These are phyloP conservation scores for Upupa epops DNA, from an alignment of 2,113 vertebrate genomes.

Conservation along the genomic window DNA sequence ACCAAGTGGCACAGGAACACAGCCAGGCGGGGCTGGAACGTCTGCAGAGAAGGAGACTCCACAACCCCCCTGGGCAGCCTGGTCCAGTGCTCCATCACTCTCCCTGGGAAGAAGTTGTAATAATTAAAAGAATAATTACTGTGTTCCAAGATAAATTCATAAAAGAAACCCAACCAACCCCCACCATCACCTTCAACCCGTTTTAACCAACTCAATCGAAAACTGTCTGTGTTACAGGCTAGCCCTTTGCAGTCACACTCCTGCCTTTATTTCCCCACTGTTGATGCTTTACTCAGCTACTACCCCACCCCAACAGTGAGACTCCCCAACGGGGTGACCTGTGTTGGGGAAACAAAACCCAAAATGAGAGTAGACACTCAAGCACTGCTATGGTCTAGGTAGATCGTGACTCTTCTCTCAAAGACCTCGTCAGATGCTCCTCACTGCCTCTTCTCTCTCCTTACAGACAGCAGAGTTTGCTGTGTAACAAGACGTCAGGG, in stretches of 20 bases:
- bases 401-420: background rate
- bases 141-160: background rate
- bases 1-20: too few species aligned
- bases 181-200: background rate
- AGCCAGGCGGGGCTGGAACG: too few species aligned
- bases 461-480: background rate
- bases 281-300: background rate
- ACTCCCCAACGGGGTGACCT: background rate
- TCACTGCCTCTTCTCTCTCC: background rate
- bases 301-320: background rate
- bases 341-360: rapidly evolving
- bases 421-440: background rate
- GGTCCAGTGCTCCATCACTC: too few species aligned
- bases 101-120: too few species aligned
- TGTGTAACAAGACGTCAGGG: background rate
- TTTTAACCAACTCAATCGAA: background rate
- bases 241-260: background rate
- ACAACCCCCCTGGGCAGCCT: too few species aligned
- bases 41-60: too few species aligned
- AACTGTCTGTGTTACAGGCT: background rate
- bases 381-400: background rate
- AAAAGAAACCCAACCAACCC: background rate
- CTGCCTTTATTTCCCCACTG: background rate
- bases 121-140: too few species aligned
- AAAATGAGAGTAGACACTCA: rapidly evolving